Percentiles rank a stretch among this genome's conserved stretches.
Conservation (phyloP, 2,113 vertebrate genomes). For the Cephalopterus ornatus region DNA sequence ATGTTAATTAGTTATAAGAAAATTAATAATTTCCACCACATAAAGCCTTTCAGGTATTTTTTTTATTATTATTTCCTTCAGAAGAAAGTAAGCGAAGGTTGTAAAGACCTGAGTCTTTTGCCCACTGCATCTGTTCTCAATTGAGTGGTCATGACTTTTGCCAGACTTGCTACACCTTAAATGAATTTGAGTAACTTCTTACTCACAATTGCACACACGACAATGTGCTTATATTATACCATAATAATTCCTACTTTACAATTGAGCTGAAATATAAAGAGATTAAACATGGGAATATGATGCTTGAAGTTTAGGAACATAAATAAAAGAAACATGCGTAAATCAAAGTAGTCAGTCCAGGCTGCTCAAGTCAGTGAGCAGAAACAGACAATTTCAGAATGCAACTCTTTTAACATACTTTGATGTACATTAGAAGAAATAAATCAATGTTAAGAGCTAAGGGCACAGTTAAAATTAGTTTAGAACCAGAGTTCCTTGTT, state of each 20-base stretch:
- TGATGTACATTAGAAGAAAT: neutral
- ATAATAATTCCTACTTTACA: neutral
- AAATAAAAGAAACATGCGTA: neutral
- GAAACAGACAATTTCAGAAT: neutral
- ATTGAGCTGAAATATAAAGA: neutral
- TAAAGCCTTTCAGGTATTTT: neutral
- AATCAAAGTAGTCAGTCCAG: neutral
- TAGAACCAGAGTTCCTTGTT: neutral
- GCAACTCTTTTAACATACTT: neutral
- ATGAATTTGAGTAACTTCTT: neutral
- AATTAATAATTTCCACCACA: neutral
- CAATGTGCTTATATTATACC: neutral
- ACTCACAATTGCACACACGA: neutral
- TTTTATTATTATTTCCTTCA: neutral
- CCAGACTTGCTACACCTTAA: neutral
- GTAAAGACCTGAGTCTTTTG: neutral
- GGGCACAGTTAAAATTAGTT: neutral
- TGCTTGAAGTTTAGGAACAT: neutral
- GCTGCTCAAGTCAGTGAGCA: neutral
- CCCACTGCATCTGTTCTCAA: neutral
- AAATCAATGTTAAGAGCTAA: neutral
- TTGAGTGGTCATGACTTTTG: neutral
- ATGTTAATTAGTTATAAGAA: neutral
- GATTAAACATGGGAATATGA: neutral
- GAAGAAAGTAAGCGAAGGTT: neutral